Evolutionary conservation across 2,888 invertebrate species (phyloP).

Genomic region (Andricus quercusramuli): DNA sequence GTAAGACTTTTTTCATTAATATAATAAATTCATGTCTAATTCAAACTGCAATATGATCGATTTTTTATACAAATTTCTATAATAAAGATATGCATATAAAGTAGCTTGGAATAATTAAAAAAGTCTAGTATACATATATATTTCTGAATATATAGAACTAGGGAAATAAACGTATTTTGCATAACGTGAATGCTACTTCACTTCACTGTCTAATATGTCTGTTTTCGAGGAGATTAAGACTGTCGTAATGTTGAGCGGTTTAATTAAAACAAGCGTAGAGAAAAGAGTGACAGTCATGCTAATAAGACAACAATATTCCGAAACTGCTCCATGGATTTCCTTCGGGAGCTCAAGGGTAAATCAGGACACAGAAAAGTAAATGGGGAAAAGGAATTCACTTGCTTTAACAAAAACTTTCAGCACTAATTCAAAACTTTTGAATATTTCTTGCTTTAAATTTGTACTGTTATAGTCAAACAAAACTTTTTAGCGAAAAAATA

Average conservation of each 20-base stretch:
- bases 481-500: not conserved
- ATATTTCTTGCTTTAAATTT: not conserved
- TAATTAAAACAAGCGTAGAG: not conserved
- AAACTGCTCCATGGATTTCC: not conserved
- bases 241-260: no score
- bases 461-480: not conserved
- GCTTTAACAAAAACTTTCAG: not conserved
- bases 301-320: not conserved
- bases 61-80: no score
- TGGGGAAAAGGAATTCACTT: not conserved
- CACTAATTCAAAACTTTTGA: not conserved
- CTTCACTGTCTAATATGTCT: not conserved
- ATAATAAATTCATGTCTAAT: no score
- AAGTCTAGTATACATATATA: not conserved
- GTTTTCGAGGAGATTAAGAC: conserved; percentile 2
- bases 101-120: not conserved
- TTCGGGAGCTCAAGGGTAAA: not conserved
- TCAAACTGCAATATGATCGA: no score
- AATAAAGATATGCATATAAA: no score
- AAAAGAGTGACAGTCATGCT: conserved; percentile 2
- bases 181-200: not conserved
- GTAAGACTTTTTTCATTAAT: no score
- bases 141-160: not conserved
- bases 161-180: not conserved
- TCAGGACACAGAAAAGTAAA: not conserved